These are phyloP conservation scores for Molanna angustata DNA, from an alignment of 2,888 invertebrate species.

Conservation along the genomic window DNA sequence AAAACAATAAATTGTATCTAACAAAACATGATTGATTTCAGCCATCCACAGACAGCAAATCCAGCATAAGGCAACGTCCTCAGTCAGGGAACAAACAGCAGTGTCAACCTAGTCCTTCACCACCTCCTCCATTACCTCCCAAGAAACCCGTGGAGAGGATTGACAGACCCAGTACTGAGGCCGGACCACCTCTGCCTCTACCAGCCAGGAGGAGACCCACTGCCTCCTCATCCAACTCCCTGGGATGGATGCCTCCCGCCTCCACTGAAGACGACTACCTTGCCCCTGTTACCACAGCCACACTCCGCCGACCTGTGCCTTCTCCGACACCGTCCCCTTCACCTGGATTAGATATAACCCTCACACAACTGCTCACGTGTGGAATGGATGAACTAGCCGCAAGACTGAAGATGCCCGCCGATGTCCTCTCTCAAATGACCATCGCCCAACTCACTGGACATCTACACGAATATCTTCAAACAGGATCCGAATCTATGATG, in stretches of 20 bases:
- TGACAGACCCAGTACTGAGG: conserved; percentile 49
- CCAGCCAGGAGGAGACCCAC: conserved; percentile 32
- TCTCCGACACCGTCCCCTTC: conserved; percentile 34
- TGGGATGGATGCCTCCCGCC: conserved; percentile 4
- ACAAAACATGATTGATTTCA: no score
- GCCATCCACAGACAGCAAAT: conserved; percentile 28
- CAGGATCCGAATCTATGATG: conserved; percentile 29
- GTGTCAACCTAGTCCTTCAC: conserved; percentile 56
- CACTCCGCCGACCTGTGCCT: conserved; percentile 41
- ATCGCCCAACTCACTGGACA: conserved; percentile 82
- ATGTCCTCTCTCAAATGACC: conserved; percentile 80
- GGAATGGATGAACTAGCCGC: conserved; percentile 77
- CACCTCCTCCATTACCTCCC: conserved; percentile 69
- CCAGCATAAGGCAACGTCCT: conserved; percentile 42
- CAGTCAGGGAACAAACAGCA: conserved; percentile 38
- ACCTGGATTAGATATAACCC: conserved; percentile 69
- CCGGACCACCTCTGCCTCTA: conserved; percentile 45
- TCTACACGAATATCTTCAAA: conserved; percentile 60
- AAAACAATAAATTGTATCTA: not conserved
- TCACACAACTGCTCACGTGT: conserved; percentile 78
- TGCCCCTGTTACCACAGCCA: conserved; percentile 59
- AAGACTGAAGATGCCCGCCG: conserved; percentile 73
- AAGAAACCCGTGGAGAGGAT: conserved; percentile 61
- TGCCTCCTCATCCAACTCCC: conserved; percentile 29
- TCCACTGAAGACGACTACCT: conserved; percentile 64